These are phyloP conservation scores for Tragelaphus scriptus DNA, from an alignment of 2,113 vertebrate genomes.

Conservation along the genomic window DNA sequence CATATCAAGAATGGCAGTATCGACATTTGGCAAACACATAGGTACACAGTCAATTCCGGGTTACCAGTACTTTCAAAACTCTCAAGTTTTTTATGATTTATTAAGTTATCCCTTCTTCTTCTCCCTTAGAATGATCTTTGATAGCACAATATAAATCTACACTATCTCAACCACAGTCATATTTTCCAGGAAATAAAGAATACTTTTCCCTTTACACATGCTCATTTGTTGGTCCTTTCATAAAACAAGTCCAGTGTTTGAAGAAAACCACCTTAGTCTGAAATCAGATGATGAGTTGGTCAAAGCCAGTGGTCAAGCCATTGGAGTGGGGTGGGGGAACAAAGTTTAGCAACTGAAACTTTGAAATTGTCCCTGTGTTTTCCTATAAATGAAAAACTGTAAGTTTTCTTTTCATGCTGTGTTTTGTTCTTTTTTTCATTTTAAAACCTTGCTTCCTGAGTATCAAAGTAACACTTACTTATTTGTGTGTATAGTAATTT, in stretches of 20 bases:
- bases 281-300: background rate
- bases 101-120: background rate
- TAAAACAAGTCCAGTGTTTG: background rate
- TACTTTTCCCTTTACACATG: background rate
- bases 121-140: background rate
- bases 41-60: background rate
- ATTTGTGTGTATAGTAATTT: background rate
- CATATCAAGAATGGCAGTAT: background rate
- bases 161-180: background rate
- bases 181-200: background rate
- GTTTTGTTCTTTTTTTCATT: background rate
- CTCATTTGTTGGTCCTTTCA: background rate
- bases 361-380: background rate
- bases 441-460: background rate
- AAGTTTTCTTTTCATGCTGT: background rate
- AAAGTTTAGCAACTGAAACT: background rate
- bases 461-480: background rate
- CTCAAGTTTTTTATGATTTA: background rate
- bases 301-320: background rate
- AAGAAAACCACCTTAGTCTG: background rate
- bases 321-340: accelerated
- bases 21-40: background rate
- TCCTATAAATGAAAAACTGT: background rate
- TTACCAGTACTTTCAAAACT: background rate
- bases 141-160: background rate